phyloP scores from a whole-genome alignment of 2,797 vertebrate genomes.

The Gobio occitaniae region DNA sequence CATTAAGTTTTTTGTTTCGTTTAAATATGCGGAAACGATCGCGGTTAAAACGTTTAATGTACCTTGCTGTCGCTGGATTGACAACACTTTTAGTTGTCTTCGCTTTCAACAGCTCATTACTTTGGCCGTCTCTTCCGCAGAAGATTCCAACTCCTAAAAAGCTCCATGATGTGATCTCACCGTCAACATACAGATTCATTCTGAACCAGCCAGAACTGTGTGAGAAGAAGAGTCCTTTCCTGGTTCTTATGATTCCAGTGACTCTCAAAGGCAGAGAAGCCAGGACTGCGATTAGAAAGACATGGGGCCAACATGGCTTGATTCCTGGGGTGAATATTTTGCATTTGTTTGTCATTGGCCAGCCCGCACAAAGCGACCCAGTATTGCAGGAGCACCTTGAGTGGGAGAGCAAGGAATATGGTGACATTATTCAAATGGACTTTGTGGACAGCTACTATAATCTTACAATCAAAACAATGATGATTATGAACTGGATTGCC shows the following conservation, averaged over 20 bases:
- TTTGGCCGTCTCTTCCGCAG: neutral
- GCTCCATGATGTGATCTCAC: conserved; percentile 65
- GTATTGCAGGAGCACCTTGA: conserved; percentile 59
- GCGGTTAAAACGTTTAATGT: neutral
- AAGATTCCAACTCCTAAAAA: conserved; percentile 31
- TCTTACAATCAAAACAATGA: conserved; percentile 80
- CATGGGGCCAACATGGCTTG: conserved; percentile 78
- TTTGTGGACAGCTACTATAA: conserved; percentile 83
- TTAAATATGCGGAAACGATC: neutral
- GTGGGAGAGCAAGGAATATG: conserved; percentile 67
- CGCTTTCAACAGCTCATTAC: neutral
- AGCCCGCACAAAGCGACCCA: neutral
- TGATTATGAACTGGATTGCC: conserved; percentile 80
- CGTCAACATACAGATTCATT: conserved; percentile 73
- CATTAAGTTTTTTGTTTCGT: neutral
- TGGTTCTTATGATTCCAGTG: conserved; percentile 77
- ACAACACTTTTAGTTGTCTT: neutral
- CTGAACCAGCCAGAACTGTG: conserved; percentile 75
- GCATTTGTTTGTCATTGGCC: conserved; percentile 79
- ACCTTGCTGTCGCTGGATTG: conserved; percentile 18
- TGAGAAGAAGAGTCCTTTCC: conserved; percentile 65
- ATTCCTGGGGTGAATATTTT: conserved; percentile 61
- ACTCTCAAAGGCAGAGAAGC: conserved; percentile 47
- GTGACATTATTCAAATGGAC: conserved; percentile 79
- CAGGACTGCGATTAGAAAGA: conserved; percentile 72